These are phyloP conservation scores for Plagodis dolabraria DNA, from an alignment of 2,888 invertebrate species.

Conservation along the genomic window DNA sequence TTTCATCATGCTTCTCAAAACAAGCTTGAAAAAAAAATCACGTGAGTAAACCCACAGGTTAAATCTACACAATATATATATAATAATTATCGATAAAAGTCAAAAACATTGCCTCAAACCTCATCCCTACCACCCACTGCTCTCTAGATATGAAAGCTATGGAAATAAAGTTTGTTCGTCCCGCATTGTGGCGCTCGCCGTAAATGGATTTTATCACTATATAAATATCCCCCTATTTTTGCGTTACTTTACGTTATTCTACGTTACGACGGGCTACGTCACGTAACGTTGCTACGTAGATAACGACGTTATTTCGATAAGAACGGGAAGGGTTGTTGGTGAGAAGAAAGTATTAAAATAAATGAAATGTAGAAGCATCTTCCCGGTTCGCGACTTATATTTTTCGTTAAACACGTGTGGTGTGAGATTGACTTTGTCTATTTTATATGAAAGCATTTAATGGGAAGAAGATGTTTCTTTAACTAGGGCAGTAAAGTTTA, in stretches of 20 bases:
- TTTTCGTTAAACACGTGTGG: too few relatives aligned
- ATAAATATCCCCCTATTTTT: slow-evolving; percentile 72
- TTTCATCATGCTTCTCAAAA: too few relatives aligned
- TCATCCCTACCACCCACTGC: slow-evolving; percentile 46
- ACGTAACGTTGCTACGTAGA: slow-evolving; percentile 44
- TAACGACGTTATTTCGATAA: slow-evolving; percentile 39
- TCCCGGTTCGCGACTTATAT: too few relatives aligned
- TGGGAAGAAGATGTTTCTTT: too few relatives aligned
- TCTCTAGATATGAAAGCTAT: slow-evolving; percentile 77
- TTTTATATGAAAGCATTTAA: too few relatives aligned
- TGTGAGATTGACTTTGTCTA: too few relatives aligned
- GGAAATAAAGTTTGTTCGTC: slow-evolving; percentile 81
- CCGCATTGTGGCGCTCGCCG: slow-evolving; percentile 73
- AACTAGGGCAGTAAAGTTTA: too few relatives aligned
- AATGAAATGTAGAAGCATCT: not conserved
- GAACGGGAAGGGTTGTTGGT: slow-evolving; percentile 23
- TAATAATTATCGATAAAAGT: too few relatives aligned
- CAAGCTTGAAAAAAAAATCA: too few relatives aligned
- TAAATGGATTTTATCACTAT: slow-evolving; percentile 83
- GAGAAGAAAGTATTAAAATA: slow-evolving; percentile 11
- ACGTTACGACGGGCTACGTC: slow-evolving; percentile 47
- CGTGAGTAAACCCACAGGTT: too few relatives aligned
- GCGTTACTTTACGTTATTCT: slow-evolving; percentile 57
- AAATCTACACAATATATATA: too few relatives aligned
- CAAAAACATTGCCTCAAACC: slow-evolving; percentile 9